Evolutionary conservation across 2,888 invertebrate species (phyloP), one percentile per base, ranked within the genome.

Genomic region (Hirudinaria manillensis): DNA sequence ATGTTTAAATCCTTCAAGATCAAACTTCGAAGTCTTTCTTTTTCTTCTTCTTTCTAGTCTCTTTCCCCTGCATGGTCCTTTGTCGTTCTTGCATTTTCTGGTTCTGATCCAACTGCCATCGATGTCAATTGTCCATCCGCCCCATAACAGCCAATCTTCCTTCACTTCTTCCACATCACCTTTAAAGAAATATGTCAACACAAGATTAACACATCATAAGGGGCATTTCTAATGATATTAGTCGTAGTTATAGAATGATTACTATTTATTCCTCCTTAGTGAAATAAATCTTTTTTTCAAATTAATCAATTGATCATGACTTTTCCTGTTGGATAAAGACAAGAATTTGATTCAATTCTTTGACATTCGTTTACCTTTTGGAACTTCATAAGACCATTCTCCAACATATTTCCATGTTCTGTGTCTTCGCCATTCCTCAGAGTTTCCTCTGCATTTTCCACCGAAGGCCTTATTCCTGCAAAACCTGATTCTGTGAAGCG

Each of bases 1-100:
- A 2, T 61, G 13, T 29, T 61, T 24, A 19, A 61, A 27, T 13
- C 24, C 24, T n/a, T 29, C 24, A 27, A 27, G 1, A n/a, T 61
- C 61, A 27, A 27, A 27, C 29, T 24, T 61, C 7, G 61, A 61
- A 61, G 29, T n/a, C 24, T 29, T 24, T 29, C 3, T 61, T 29
- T 73, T 73, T 73, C 73, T 73, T 61, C 65, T 73, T 38, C 73
- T 56, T 29, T 73, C 29, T 13, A 56, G 21, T 0, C 34, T 24
- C 3, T 7, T 16, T 24, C 73, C 73, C 61, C 45, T 73, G n/a
- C 73, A 73, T 27, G 61, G 61, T 61, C 61, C 61, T 10, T 65
- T 32, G 29, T n/a, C 36, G 32, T 21, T 61, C 34, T 73, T 73
- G 29, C 73, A 73, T 45, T 34, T 36, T 61, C 73, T 32, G 56